These are phyloP conservation scores for Cyprinodon brontotheroides DNA, from an alignment of 2,113 vertebrate genomes.

Conservation along the genomic window DNA sequence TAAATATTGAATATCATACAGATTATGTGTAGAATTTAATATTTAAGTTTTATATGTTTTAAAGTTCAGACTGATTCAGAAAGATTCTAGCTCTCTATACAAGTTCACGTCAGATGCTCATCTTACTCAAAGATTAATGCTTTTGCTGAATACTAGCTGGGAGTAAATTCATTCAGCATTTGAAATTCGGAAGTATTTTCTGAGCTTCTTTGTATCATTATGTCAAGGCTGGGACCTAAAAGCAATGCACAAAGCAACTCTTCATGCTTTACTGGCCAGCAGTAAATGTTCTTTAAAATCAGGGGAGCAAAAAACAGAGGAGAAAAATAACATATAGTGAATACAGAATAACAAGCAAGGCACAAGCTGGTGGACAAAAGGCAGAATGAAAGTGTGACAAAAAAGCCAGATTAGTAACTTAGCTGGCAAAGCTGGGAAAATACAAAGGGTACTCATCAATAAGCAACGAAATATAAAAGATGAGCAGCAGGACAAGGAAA, in stretches of 20 bases:
- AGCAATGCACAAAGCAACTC: not conserved
- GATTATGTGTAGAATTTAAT: too few relatives aligned
- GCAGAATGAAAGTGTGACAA: not conserved
- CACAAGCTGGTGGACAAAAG: not conserved
- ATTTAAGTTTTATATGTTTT: too few relatives aligned
- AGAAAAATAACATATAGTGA: not conserved
- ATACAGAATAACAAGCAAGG: slow-evolving; percentile 1
- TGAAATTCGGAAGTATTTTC: too few relatives aligned
- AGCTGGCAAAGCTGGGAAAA: not conserved
- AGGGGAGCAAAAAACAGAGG: not conserved
- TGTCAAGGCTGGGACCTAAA: not conserved
- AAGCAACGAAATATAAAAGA: not conserved
- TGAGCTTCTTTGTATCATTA: not conserved
- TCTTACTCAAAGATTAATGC: not conserved
- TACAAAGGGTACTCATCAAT: not conserved
- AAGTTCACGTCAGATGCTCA: not conserved
- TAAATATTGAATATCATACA: too few relatives aligned
- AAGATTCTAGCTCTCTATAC: not conserved
- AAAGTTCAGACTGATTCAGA: too few relatives aligned
- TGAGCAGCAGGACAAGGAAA: not conserved
- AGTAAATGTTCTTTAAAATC: not conserved
- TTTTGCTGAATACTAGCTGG: not conserved
- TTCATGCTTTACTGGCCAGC: not conserved
- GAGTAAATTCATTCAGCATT: not conserved
- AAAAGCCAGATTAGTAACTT: not conserved